These are phyloP conservation scores for Drosophila helvetica DNA, from an alignment of 2,888 invertebrate genomes.

Conservation along the genomic window DNA sequence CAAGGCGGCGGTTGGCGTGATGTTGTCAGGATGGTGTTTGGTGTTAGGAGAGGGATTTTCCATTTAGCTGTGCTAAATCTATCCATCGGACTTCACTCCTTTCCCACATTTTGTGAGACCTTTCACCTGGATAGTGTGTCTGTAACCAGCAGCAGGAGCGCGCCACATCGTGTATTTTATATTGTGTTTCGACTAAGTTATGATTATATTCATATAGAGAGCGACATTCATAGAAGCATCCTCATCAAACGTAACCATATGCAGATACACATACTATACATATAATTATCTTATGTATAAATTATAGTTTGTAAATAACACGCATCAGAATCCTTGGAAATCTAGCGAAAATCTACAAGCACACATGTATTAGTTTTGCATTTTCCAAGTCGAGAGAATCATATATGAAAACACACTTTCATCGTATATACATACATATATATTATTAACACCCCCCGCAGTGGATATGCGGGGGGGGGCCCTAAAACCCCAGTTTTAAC, in stretches of 20 bases:
- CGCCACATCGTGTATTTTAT: slow-evolving; percentile 41
- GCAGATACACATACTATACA: slow-evolving; percentile 37
- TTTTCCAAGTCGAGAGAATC: slow-evolving; percentile 62
- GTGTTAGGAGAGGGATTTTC: not conserved
- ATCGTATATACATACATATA: slow-evolving; percentile 23
- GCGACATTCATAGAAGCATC: slow-evolving; percentile 55
- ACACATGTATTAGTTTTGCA: slow-evolving; percentile 74
- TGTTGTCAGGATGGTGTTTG: not conserved
- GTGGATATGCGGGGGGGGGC: slow-evolving; percentile 10
- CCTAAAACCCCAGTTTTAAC: slow-evolving; percentile 40
- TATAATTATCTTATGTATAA: slow-evolving; percentile 47
- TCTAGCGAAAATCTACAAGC: slow-evolving; percentile 35
- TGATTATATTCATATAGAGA: slow-evolving; percentile 37
- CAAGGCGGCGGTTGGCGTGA: slow-evolving; percentile 29
- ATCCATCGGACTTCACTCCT: not conserved
- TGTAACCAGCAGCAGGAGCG: slow-evolving; percentile 39
- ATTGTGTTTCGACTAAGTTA: slow-evolving; percentile 48
- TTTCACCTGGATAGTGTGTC: slow-evolving; percentile 10
- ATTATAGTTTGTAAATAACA: slow-evolving; percentile 69
- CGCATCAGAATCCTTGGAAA: slow-evolving; percentile 50
- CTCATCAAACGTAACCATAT: slow-evolving; percentile 47
- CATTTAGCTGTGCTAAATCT: slow-evolving; percentile 40
- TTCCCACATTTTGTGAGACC: slow-evolving; percentile 10
- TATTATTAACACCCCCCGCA: not conserved
- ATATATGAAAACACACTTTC: slow-evolving; percentile 20